Conservation (phyloP, 2,888 invertebrate species). For the Andrena marginata region DNA sequence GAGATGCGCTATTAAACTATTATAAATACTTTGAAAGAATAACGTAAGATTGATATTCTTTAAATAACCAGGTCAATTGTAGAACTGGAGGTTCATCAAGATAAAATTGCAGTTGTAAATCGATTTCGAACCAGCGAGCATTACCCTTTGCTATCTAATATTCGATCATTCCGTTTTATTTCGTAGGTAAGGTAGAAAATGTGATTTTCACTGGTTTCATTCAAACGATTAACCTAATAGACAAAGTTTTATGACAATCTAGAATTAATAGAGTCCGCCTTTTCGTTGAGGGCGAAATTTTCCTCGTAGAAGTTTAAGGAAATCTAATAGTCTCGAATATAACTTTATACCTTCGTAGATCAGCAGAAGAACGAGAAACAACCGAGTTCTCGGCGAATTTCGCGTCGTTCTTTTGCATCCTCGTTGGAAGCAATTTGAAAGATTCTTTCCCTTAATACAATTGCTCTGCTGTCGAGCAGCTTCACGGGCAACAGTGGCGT, state of each 20-base stretch:
- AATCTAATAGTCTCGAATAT: slow-evolving; percentile 24
- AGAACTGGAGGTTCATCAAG: too few species aligned
- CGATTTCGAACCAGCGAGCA: not conserved
- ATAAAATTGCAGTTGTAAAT: not conserved
- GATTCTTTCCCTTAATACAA: slow-evolving; percentile 15
- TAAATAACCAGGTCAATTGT: too few species aligned
- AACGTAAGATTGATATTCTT: too few species aligned
- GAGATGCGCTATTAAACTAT: too few species aligned
- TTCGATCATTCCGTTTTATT: not conserved
- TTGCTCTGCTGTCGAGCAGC: slow-evolving; percentile 14
- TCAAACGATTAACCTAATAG: not conserved
- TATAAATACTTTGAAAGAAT: too few species aligned
- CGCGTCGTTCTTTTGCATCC: slow-evolving; percentile 11
- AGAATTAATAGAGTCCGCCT: slow-evolving; percentile 2
- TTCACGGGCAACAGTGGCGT: slow-evolving; percentile 1
- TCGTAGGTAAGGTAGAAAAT: not conserved
- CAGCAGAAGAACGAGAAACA: not conserved
- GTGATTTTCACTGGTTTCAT: not conserved
- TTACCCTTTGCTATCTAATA: not conserved
- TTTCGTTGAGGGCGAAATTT: not conserved
- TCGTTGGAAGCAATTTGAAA: slow-evolving; percentile 25
- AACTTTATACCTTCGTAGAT: slow-evolving; percentile 12
- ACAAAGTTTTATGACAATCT: not conserved
- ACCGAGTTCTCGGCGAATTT: slow-evolving; percentile 10
- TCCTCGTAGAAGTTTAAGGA: not conserved